Evolutionary conservation across 1,140 invertebrate genomes (phyloP), one percentile per base, ranked within the genome.

Genomic region (Leptoteleia sp.): DNA sequence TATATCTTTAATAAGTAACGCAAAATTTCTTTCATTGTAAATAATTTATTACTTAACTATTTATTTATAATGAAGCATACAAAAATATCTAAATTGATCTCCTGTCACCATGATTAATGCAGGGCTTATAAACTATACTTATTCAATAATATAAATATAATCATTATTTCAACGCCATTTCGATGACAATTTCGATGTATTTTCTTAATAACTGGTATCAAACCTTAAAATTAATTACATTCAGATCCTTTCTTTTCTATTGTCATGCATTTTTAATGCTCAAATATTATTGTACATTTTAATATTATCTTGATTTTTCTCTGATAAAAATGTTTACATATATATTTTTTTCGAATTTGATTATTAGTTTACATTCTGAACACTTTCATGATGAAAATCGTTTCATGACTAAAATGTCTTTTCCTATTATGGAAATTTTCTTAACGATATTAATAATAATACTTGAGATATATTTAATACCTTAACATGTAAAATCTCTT

Each of bases 11-110:
- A 13, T 16, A 48, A 33, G 64, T 76, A 65, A 57, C 62, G 29
- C 71, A 65, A 54, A 79, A 13, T 48, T 29, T 86, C 79, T 83
- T 76, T 50, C 11, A 6, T 81, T 87, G 83, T 86, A 87, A 87
- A 88, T 89, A 89, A 88, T 89, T 88, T 88, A 89, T 89, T 89
- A 77, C 83, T 87, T 83, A 83, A 86, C 79, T 43, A 83, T 79
- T 67, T 70, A 83, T 84, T 81, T 83, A 85, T 87, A 85, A 86
- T 85, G 65, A 68, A 45, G 50, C 15, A 71, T 79, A 59, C 47
- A 82, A 57, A 80, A 38, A 81, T 65, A 76, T 77, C 59, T 79
- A 76, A 79, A 55, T 65, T 76, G 76, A 52, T 79, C 50, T 79
- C 80, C 65, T 52, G 61, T 65, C 52, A 75, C 59, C 59, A 52